These are phyloP conservation scores for crab-eating macaque (Macaca fascicularis) DNA, from an alignment of 2,113 vertebrate genomes.

Conservation along the genomic window DNA sequence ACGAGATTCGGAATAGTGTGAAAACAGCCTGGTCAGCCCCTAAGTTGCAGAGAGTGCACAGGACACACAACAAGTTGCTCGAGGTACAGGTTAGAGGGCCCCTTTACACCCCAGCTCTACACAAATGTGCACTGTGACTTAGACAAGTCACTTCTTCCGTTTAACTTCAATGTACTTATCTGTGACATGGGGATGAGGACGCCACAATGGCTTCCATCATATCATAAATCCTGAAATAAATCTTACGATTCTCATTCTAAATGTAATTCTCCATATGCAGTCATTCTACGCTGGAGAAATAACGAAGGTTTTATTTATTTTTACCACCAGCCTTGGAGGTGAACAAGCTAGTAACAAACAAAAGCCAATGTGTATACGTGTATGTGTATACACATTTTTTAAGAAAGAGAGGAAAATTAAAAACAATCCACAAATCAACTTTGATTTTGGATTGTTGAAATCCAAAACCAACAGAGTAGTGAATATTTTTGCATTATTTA, in stretches of 20 bases:
- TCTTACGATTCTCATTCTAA: neutral
- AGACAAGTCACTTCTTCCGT: neutral
- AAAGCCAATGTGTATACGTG: neutral
- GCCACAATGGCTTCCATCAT: neutral
- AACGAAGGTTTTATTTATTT: neutral
- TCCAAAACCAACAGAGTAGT: neutral
- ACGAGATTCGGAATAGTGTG: neutral
- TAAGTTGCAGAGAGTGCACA: accelerated
- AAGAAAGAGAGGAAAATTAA: neutral
- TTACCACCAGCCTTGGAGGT: neutral
- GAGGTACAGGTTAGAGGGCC: accelerated
- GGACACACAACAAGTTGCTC: neutral
- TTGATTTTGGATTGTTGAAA: too few species aligned
- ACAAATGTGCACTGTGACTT: neutral
- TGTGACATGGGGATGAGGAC: neutral
- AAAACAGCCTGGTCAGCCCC: neutral
- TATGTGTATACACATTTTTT: neutral
- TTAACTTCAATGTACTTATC: neutral
- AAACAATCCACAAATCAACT: neutral
- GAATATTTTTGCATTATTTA: neutral
- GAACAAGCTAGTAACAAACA: neutral
- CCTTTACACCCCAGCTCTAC: neutral
- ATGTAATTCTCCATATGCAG: neutral
- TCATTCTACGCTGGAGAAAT: neutral
- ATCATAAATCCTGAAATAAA: neutral